phyloP scores from a whole-genome alignment of 2,113 vertebrate genomes.

The Petromus typicus region DNA sequence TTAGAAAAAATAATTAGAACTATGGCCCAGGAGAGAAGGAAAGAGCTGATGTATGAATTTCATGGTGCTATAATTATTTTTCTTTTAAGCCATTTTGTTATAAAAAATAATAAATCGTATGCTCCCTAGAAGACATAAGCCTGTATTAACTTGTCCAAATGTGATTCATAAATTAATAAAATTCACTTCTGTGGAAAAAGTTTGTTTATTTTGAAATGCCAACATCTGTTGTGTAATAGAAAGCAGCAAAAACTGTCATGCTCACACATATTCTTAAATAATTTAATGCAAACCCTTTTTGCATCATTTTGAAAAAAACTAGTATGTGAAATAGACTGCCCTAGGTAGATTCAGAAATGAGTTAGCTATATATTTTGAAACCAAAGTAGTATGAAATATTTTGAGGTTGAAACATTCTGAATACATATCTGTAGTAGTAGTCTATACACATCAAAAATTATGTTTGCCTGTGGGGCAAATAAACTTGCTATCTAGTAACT shows the following conservation, averaged over 20 bases:
- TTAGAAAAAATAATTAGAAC: conserved; percentile 81
- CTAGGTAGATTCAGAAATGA: conserved; percentile 40
- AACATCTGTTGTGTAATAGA: conserved; percentile 80
- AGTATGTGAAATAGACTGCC: conserved; percentile 4
- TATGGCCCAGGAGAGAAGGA: conserved; percentile 79
- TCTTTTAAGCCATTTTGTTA: conserved; percentile 70
- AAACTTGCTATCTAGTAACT: not conserved
- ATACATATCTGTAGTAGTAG: not conserved
- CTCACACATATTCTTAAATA: not conserved
- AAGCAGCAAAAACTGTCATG: conserved; percentile 36
- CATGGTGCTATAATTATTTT: conserved; percentile 64
- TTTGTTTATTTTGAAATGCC: conserved; percentile 77
- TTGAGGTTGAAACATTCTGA: not conserved
- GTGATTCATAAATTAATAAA: conserved; percentile 59
- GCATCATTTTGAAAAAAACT: conserved; percentile 21
- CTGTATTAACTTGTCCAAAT: conserved; percentile 63
- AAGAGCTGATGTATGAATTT: conserved; percentile 72
- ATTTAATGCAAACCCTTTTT: conserved; percentile 51
- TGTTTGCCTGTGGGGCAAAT: not conserved
- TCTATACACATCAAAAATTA: not conserved
- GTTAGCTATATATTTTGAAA: not conserved
- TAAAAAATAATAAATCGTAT: conserved; percentile 73
- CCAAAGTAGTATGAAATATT: not conserved
- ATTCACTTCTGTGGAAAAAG: conserved; percentile 53
- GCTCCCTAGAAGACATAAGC: conserved; percentile 44